phyloP scores from a whole-genome alignment of 2,888 invertebrate species.

The Buathra laborator region DNA sequence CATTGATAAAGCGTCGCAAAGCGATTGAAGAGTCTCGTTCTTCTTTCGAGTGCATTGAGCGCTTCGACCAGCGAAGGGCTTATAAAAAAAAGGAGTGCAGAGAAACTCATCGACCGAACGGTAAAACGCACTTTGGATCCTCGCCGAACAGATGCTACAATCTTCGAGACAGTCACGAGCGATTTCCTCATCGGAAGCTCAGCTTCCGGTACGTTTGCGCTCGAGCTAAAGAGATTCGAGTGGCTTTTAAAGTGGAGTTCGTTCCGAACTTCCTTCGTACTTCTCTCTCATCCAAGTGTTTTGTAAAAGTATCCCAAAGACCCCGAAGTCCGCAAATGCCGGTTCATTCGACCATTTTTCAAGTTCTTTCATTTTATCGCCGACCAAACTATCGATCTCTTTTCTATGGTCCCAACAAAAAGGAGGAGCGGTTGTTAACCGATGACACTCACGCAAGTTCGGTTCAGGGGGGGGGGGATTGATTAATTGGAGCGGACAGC shows the following conservation, averaged over 20 bases:
- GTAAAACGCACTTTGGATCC: slow-evolving; percentile 3
- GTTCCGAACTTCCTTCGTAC: slow-evolving; percentile 54
- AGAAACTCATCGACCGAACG: background rate
- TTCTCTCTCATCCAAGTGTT: slow-evolving; percentile 25
- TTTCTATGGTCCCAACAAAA: background rate
- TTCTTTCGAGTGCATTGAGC: background rate
- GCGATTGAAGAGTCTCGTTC: background rate
- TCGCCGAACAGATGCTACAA: slow-evolving; percentile 36
- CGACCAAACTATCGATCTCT: no score
- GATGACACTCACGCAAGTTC: background rate
- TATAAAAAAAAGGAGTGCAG: background rate
- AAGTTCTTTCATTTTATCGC: background rate
- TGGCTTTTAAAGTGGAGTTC: slow-evolving; percentile 61
- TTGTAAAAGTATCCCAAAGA: background rate
- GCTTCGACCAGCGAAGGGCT: background rate
- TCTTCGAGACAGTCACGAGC: slow-evolving; percentile 35
- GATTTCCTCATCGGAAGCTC: slow-evolving; percentile 66
- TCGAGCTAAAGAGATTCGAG: slow-evolving; percentile 68
- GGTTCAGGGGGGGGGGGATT: slow-evolving; percentile 22
- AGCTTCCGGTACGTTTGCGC: slow-evolving; percentile 63
- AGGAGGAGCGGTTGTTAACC: background rate
- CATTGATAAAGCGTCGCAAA: background rate
- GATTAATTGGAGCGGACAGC: slow-evolving; percentile 50
- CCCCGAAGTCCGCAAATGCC: background rate
- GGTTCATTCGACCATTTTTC: background rate